A percentile compares a stretch with the other conserved stretches of the same genome.
These are phyloP conservation scores for Willisornis vidua DNA, from an alignment of 2,113 vertebrate species.

Conservation along the genomic window DNA sequence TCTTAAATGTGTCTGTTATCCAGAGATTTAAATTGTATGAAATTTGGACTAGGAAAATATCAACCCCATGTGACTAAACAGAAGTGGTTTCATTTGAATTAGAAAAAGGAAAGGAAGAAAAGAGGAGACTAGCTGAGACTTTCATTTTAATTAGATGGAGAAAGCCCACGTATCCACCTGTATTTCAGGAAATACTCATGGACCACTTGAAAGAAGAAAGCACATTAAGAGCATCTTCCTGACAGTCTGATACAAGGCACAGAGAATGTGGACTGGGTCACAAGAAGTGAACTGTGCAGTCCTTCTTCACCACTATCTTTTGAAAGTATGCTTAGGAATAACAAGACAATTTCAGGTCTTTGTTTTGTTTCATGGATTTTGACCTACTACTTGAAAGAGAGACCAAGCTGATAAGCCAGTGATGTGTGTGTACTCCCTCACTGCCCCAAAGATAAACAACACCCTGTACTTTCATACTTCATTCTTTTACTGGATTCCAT, in stretches of 20 bases:
- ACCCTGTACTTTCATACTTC: background rate
- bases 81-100: background rate
- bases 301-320: background rate
- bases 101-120: background rate
- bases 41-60: background rate
- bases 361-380: background rate
- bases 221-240: background rate
- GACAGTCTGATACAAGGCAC: background rate
- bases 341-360: background rate
- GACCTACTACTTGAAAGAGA: background rate
- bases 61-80: background rate
- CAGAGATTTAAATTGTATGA: background rate
- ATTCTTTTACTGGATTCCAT: background rate
- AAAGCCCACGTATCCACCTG: background rate
- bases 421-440: background rate
- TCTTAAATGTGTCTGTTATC: background rate
- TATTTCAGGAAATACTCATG: background rate
- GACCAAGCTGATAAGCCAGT: background rate
- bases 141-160: background rate
- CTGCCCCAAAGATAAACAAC: background rate
- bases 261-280: background rate
- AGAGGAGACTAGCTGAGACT: background rate
- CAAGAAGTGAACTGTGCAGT: background rate
- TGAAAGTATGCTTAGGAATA: background rate
- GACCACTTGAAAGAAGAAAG: background rate